These are phyloP conservation scores for Rattus rattus DNA, from an alignment of 2,113 vertebrate species.

Conservation along the genomic window DNA sequence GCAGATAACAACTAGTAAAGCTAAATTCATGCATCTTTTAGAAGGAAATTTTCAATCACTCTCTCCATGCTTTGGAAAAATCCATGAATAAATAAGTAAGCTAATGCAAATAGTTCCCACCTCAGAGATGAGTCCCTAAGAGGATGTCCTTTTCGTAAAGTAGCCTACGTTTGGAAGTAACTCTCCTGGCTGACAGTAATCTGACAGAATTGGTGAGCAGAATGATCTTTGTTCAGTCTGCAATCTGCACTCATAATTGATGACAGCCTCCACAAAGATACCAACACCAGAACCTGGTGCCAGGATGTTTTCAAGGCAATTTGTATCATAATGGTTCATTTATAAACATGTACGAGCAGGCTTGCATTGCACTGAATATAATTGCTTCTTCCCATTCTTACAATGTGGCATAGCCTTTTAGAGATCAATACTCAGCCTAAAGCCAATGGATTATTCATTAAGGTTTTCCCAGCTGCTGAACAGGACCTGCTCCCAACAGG, in stretches of 20 bases:
- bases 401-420: constrained; percentile 9
- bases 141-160: constrained; percentile 31
- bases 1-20: constrained; percentile 55
- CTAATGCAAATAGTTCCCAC: constrained; percentile 56
- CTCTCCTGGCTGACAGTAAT: constrained; percentile 18
- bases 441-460: constrained; percentile 50
- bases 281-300: background rate
- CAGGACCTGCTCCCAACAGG: background rate
- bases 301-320: constrained; percentile 60
- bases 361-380: background rate
- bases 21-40: constrained; percentile 65
- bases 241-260: constrained; percentile 59
- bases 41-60: constrained; percentile 65
- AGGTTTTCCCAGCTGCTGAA: background rate
- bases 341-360: constrained; percentile 57
- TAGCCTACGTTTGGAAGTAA: constrained; percentile 30
- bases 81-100: constrained; percentile 75
- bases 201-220: constrained; percentile 39
- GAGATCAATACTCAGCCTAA: constrained; percentile 59
- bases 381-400: constrained; percentile 38
- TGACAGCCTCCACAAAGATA: constrained; percentile 39
- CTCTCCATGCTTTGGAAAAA: constrained; percentile 50
- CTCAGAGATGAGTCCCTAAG: constrained; percentile 45
- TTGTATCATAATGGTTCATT: constrained; percentile 32
- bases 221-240: constrained; percentile 31